Evolutionary conservation across 2,797 vertebrate genomes (phyloP), one percentile per base, ranked within the genome.

Genomic region (Merluccius polli): DNA sequence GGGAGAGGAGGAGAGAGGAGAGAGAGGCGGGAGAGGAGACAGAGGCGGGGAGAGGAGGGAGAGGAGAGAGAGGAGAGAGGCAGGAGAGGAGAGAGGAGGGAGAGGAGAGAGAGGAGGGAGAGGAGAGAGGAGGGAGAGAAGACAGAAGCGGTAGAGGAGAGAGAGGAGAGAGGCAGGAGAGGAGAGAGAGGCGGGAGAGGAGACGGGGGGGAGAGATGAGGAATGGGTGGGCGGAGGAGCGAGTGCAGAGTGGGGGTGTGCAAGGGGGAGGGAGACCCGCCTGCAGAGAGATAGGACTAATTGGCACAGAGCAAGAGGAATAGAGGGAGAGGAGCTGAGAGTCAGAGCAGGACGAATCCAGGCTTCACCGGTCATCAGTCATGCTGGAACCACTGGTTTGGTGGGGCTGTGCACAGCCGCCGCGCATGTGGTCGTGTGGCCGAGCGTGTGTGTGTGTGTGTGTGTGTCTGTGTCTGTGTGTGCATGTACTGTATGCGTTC

Each of bases 301-400:
- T 92, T 92, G 91, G 89, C 85, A 84, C 81, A 81, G 76, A 85
- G 73, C 80, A 75, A 73, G 80, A 80, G 83, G 82, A 81, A 82
- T 59, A 24, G 52, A 59, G 52, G 24, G 52, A 59, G 81, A 81
- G 83, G 74, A 82, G 81, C 81, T 73, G 77, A 24, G 32, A 21
- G 80, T 78, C 74, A 83, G 83, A 82, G 88, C 86, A 80, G 0
- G 35, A 89, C 86, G 86, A 86, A 83, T 79, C 82, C 0, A 75
- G 38, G 84, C 86, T 84, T 85, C 87, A 83, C 30, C 73, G 79
- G 76, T 91, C 87, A 93, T 92, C 89, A 83, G 84, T 92, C 90
- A 92, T 80, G 29, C 80, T 35, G 78, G 73, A 44, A 59, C 52
- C 52, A n/a, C 21, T n/a, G 21, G 52, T 59, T n/a, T n/a, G 52